Conservation (phyloP, 2,888 invertebrate genomes). For the Trichacis sp. region DNA sequence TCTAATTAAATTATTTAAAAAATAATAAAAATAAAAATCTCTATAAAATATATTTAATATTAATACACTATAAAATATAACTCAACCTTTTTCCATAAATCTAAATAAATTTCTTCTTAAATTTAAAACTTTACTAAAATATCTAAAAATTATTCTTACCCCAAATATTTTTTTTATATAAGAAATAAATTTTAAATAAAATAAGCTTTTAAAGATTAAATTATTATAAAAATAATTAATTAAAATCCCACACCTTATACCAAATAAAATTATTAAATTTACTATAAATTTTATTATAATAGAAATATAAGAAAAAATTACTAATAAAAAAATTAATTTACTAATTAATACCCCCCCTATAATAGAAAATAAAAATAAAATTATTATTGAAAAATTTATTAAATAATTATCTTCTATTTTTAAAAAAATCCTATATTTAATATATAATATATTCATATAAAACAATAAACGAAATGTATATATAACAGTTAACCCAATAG, state of each 20-base stretch:
- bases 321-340: constrained; percentile 30
- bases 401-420: constrained; percentile 25
- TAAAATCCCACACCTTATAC: not conserved
- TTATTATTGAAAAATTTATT: constrained; percentile 43
- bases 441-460: constrained; percentile 39
- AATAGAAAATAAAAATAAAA: constrained; percentile 42
- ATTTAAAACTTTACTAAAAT: not conserved
- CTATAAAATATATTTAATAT: no score
- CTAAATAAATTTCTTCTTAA: not conserved
- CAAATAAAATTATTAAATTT: constrained; percentile 20
- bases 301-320: constrained; percentile 6
- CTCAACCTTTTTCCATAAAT: constrained; percentile 3
- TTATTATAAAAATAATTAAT: constrained; percentile 4
- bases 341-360: constrained; percentile 34
- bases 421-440: constrained; percentile 39
- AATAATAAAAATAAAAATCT: no score
- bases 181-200: constrained; percentile 17
- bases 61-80: not conserved
- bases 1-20: not conserved
- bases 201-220: not conserved
- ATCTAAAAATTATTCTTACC: constrained; percentile 9
- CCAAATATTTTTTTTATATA: not conserved
- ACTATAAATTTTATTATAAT: constrained; percentile 7
- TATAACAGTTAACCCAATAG: constrained; percentile 50
- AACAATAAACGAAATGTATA: constrained; percentile 50